Conservation (phyloP, 2,113 vertebrate genomes). For the Amphiprion percula region DNA sequence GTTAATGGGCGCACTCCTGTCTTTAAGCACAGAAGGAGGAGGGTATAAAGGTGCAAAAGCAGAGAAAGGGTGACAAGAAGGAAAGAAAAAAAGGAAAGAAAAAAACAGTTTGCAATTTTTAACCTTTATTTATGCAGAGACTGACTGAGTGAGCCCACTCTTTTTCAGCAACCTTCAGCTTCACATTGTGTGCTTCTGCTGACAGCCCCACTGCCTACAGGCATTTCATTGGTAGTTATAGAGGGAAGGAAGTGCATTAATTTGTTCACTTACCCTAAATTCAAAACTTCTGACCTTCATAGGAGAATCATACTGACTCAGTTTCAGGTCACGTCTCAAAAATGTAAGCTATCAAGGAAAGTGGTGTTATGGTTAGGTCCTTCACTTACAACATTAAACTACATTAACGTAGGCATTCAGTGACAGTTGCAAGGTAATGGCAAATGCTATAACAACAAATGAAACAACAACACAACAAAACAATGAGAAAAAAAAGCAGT, state of each 20-base stretch:
- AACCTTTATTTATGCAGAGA: conserved; percentile 48
- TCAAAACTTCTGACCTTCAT: conserved; percentile 1
- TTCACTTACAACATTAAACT: too few relatives aligned
- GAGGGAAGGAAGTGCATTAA: conserved; percentile 18
- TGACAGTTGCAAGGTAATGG: too few relatives aligned
- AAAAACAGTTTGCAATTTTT: conserved; percentile 14
- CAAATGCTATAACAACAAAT: too few relatives aligned
- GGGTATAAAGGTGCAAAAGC: conserved; percentile 35
- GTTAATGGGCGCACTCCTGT: conserved; percentile 50
- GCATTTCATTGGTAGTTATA: conserved; percentile 35
- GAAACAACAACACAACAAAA: too few relatives aligned
- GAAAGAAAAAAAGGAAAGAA: background rate
- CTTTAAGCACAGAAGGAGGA: conserved; percentile 45
- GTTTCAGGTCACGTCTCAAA: background rate
- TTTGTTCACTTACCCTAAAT: conserved; percentile 31
- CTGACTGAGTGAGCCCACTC: conserved; percentile 7
- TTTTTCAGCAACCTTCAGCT: conserved; percentile 26
- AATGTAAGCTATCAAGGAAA: background rate
- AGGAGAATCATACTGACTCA: conserved; percentile 10
- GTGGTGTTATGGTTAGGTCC: too few relatives aligned
- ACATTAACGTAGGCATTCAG: too few relatives aligned
- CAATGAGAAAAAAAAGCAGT: too few relatives aligned
- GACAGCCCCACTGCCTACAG: conserved; percentile 42
- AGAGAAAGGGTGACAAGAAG: conserved; percentile 5
- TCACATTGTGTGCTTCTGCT: conserved; percentile 33